phyloP scores from a whole-genome alignment of 2,797 vertebrate species.

The Hyperoplus lanceolatus region DNA sequence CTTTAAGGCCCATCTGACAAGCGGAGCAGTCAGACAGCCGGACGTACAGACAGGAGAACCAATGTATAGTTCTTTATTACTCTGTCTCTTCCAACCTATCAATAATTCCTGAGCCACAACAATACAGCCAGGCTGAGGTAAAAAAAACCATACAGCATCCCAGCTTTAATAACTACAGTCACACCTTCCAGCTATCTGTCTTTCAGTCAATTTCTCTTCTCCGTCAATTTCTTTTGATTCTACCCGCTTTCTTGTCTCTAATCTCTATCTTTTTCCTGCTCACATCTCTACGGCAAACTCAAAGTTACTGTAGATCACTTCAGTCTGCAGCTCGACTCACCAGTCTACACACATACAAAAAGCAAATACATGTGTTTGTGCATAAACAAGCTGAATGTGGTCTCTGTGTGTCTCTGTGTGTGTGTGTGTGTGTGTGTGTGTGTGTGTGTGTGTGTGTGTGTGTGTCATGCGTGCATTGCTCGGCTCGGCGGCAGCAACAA shows the following conservation, averaged over 20 bases:
- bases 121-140: conserved; percentile 64
- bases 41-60: conserved; percentile 44
- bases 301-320: conserved; percentile 40
- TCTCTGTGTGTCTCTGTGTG: too few relatives aligned
- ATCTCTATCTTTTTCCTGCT: conserved; percentile 23
- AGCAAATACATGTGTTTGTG: background rate
- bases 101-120: conserved; percentile 77
- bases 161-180: conserved; percentile 78
- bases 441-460: conserved; percentile 10
- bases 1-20: conserved; percentile 45
- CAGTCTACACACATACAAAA: background rate
- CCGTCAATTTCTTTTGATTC: conserved; percentile 51
- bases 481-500: conserved; percentile 67
- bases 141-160: conserved; percentile 72
- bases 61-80: conserved; percentile 72
- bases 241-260: conserved; percentile 40
- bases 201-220: conserved; percentile 48
- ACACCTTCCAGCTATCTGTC: conserved; percentile 67
- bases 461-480: conserved; percentile 50
- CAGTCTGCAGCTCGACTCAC: conserved; percentile 4
- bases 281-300: conserved; percentile 21
- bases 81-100: conserved; percentile 67
- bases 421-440: conserved; percentile 5
- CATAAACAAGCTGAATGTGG: conserved; percentile 11
- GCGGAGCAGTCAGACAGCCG: conserved; percentile 36